Base-by-base conservation (phyloP, 2,797 vertebrate genomes). In the Odontamblyopus rebecca region DNA sequence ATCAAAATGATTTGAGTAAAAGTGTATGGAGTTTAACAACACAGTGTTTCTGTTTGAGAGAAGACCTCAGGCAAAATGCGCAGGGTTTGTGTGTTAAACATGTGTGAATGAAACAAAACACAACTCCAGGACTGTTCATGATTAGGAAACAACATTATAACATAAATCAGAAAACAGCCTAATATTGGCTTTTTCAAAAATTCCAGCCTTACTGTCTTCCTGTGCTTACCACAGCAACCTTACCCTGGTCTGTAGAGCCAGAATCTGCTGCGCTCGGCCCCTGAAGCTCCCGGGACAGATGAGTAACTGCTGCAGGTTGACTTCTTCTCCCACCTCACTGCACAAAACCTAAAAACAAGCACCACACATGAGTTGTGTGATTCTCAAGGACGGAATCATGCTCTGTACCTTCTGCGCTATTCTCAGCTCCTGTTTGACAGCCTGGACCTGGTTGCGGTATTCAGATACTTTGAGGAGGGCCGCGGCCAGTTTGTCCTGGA, bases 241-340 rank as follows among this genome's bases (percentile, higher is more conserved):
- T 80, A 98, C 98, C 95, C 93, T 94, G 77, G 85, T 93, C 76
- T 98, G 96, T 38, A 99, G 89, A 79, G 92, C 85, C 0, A 98
- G 93, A 53, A 98, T 97, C 82, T 98, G 97, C 83, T 99, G 97
- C 4, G 97, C 94, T 29, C 97, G 93, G 3, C 97, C 97, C 75
- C 97, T 93, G 91, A 96, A 98, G 82, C 80, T 93, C 61, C 96
- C 95, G 0, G 94, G 92, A n/a, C 81, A 90, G 81, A 75, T 86
- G 44, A 97, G 70, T 44, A 98, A 86, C 60, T 91, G 96, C 73
- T 95, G 95, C 57, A 98, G 70, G 44, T 85, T 96, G 78, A 98
- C 91, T 0, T 96, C 96, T 68, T 98, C 97, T 9, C 98, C 98
- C 4, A 98, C 85, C 89, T 99, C 97, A 48, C 70, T 95, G 80